Base-by-base conservation (phyloP, 2,113 vertebrate species). In the Protobothrops flavoviridis region DNA sequence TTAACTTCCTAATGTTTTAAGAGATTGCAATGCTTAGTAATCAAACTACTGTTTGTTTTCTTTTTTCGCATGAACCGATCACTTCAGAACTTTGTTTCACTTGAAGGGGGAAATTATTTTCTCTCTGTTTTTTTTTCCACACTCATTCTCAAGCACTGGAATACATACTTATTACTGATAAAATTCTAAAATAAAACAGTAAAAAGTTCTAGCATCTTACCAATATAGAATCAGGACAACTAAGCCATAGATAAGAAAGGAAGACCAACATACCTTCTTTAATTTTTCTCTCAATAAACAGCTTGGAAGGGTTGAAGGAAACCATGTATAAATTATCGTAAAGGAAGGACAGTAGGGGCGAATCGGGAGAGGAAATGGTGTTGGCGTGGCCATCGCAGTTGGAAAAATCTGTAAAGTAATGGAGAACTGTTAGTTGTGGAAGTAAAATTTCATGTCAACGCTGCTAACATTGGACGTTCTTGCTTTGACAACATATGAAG, bases 301-400 rank as follows among this genome's bases (percentile, higher is more conserved):
- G 91, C 96, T 98, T 99, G 86, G 96, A 85, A 0, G 95, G 95
- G 93, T 96, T 97, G n/a, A 97, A 93, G 13, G 98, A 96, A 94
- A 98, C 97, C 95, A 98, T 98, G 96, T 99, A 99, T 91, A 99
- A 97, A 98, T 98, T 99, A 92, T 99, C 99, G 93, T 98, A 98
- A 95, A 99, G 98, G 96, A 99, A 99, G 87, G 95, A 96, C n/a
- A 97, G 95, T 91, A 95, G 97, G 2, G 97, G 95, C 26, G 95
- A 93, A 21, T 98, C 98, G 5, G 98, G 97, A 93, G 94, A 96
- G 89, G 97, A 97, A 55, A 96, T 94, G 81, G 95, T 97, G 95
- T 98, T 98, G 33, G 96, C 98, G 95, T 97, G 95, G 94, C 94
- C 96, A 88, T 99, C 98, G 90, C 98, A 97, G 94, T 97, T 98